Evolutionary conservation across 53 echinoderm and acorn worm genomes (phyloP), one percentile per base, ranked within the genome.

Genomic region (Actinopyga echinites): DNA sequence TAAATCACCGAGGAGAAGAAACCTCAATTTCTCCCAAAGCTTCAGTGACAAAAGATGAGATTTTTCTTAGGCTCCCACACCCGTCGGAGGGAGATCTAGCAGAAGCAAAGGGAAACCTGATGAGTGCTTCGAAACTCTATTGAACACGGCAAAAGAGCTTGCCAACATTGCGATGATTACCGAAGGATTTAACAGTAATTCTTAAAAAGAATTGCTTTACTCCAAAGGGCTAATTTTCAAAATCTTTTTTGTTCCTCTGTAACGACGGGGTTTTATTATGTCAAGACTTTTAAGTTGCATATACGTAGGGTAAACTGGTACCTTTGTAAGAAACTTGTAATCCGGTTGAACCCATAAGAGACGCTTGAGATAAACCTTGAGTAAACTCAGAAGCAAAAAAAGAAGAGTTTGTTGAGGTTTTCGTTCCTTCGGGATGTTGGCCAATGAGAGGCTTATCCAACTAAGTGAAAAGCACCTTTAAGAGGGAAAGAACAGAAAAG

Each of bases 161-260:
- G 71, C 42, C 42, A 71, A 71, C 71, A 71, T 71, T 71, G 71
- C 22, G 9, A 44, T 71, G 71, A 40, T 71, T 71, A 71, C 71
- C 38, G 4, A 40, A 71, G 71, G 71, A 71, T 71, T 71, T 71
- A 42, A 25, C 24, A 23, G 71, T 71, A 71, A 71, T 42, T 71
- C 71, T 40, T 71, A 42, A 71, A 71, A 69, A 71, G 71, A 71
- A 44, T 42, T 71, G 40, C 71, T 40, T 71, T 44, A 38, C 32
- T 71, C 44, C 71, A 71, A 40, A 71, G 71, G 71, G 40, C 44
- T 71, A 40, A 40, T 71, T 71, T 71, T 40, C 71, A 38, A 71
- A 45, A 38, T 71, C 71, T 44, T 71, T 49, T 71, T 4, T 71
- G 71, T 71, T 40, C n/a, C n/a, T 40, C 44, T 42, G 38, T 71